These are phyloP conservation scores for Arion vulgaris DNA, from an alignment of 1,140 invertebrate genomes.

Conservation along the genomic window DNA sequence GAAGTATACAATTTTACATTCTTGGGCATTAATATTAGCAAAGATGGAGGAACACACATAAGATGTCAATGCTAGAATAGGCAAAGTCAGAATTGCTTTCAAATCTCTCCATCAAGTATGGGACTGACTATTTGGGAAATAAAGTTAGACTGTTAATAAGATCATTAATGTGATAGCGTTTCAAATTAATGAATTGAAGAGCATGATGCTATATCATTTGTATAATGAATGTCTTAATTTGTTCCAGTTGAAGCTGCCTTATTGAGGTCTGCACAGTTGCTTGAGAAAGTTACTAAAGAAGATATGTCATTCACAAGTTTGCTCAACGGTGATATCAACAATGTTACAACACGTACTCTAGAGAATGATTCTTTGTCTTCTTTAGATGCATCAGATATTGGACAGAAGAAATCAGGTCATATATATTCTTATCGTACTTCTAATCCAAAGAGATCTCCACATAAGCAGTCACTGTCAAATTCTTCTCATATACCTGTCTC, in stretches of 20 bases:
- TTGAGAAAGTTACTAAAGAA: constrained; percentile 43
- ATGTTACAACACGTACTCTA: constrained; percentile 49
- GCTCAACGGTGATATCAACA: constrained; percentile 47
- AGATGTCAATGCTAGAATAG: too few species aligned
- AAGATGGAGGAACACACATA: too few species aligned
- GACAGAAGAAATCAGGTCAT: constrained; percentile 40
- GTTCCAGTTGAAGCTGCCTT: constrained; percentile 58
- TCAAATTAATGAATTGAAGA: too few species aligned
- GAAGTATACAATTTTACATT: too few species aligned
- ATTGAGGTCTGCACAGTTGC: constrained; percentile 51
- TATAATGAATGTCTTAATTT: too few species aligned
- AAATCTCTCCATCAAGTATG: too few species aligned
- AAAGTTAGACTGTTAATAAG: too few species aligned
- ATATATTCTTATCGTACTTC: constrained; percentile 52
- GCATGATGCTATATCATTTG: too few species aligned
- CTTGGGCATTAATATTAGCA: too few species aligned
- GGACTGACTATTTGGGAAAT: too few species aligned
- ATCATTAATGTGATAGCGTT: too few species aligned
- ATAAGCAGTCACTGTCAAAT: neutral
- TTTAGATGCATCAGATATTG: neutral
- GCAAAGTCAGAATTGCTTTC: too few species aligned
- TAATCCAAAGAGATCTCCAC: constrained; percentile 12
- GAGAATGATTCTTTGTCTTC: neutral
- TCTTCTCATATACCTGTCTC: neutral
- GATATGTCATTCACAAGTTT: constrained; percentile 23